Conservation (phyloP, 2,113 vertebrate species). For the Orcinus orca region DNA sequence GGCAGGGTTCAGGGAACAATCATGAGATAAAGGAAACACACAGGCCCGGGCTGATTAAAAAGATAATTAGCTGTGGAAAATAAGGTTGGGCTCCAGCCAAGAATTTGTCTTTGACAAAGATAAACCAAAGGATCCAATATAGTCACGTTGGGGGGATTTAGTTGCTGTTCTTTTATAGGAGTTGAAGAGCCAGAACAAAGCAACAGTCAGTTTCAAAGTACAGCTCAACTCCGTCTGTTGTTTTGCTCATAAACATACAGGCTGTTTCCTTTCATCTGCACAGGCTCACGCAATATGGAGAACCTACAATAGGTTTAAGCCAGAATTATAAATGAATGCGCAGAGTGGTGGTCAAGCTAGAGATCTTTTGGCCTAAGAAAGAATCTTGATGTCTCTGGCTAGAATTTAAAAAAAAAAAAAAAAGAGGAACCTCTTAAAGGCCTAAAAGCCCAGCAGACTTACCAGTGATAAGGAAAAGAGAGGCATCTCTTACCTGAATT, state of each 20-base stretch:
- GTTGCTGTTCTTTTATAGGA: constrained; percentile 68
- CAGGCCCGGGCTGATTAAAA: constrained; percentile 49
- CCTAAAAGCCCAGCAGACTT: not conserved
- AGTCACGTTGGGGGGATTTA: not conserved
- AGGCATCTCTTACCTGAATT: not conserved
- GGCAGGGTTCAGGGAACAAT: constrained; percentile 53
- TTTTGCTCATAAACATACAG: constrained; percentile 77
- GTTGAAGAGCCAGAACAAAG: constrained; percentile 77
- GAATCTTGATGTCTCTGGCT: not conserved
- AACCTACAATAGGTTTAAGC: constrained; percentile 62
- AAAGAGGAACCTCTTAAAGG: not conserved
- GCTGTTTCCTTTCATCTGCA: constrained; percentile 78
- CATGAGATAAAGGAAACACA: constrained; percentile 9
- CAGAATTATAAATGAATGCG: constrained; percentile 64
- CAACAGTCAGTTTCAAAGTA: constrained; percentile 71
- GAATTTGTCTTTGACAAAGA: constrained; percentile 59
- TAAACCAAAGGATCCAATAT: not conserved
- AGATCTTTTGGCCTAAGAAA: constrained; percentile 8
- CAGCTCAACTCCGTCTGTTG: constrained; percentile 70
- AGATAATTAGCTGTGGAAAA: constrained; percentile 73
- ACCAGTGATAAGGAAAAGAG: not conserved
- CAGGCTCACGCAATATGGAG: constrained; percentile 73
- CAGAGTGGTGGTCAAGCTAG: constrained; percentile 51
- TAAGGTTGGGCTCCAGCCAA: constrained; percentile 56
- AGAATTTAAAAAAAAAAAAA: not conserved